A percentile compares a stretch with the other conserved stretches of the same genome.
Evolutionary conservation across 2,113 vertebrate species (phyloP).

Genomic region (Ceyx cyanopectus): DNA sequence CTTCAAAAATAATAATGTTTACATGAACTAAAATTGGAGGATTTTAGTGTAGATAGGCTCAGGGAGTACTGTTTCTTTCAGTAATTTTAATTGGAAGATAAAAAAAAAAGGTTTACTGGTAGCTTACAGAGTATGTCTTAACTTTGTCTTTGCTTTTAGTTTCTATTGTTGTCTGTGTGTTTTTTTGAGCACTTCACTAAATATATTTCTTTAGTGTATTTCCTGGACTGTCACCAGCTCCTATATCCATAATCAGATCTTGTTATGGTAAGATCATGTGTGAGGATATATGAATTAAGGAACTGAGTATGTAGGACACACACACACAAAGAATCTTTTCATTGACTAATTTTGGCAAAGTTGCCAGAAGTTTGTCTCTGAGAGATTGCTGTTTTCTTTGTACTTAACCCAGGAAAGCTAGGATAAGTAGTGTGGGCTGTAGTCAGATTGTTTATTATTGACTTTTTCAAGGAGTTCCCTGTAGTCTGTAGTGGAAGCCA

Average conservation of each 20-base stretch:
- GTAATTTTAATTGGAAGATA: not conserved
- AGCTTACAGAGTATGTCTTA: not conserved
- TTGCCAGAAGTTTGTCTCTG: not conserved
- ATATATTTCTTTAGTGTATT: not conserved
- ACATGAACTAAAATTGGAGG: not conserved
- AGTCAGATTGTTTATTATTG: slow-evolving; percentile 45
- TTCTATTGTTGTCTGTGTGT: not conserved
- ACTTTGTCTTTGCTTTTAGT: not conserved
- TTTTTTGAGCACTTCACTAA: not conserved
- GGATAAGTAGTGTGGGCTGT: slow-evolving; percentile 27
- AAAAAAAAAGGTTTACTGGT: not conserved
- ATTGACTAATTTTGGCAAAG: not conserved
- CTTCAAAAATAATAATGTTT: not conserved
- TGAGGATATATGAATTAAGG: not conserved
- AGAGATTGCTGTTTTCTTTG: slow-evolving; percentile 26
- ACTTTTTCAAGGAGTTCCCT: slow-evolving; percentile 59
- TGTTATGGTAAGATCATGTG: not conserved
- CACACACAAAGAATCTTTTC: not conserved
- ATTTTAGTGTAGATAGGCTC: not conserved
- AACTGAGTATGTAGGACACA: not conserved
- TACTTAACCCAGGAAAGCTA: slow-evolving; percentile 30
- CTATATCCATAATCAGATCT: not conserved
- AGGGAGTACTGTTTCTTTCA: not conserved
- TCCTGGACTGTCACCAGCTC: not conserved
- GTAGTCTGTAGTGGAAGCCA: slow-evolving; percentile 32